These are phyloP conservation scores for Pharmacophagus antenor DNA, from an alignment of 2,888 invertebrate species.

Conservation along the genomic window DNA sequence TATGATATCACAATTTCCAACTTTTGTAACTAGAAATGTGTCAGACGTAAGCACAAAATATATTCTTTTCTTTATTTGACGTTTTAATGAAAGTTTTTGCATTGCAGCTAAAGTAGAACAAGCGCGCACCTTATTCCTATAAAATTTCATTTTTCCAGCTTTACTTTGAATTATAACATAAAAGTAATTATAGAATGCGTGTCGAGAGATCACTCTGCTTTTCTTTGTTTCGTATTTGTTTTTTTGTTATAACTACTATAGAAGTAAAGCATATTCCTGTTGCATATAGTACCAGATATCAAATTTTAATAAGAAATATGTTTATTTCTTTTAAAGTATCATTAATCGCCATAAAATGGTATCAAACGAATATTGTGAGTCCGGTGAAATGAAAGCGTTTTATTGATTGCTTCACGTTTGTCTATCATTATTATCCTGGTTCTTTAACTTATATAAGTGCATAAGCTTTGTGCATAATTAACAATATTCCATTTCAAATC, in stretches of 20 bases:
- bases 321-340: too few species aligned
- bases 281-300: too few species aligned
- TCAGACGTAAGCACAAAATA: constrained; percentile 8
- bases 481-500: background rate
- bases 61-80: constrained; percentile 16
- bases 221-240: background rate
- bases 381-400: too few species aligned
- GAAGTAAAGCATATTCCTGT: background rate
- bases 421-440: too few species aligned
- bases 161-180: constrained; percentile 2
- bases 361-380: too few species aligned
- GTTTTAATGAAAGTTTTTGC: constrained; percentile 22
- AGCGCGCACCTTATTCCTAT: constrained; percentile 4
- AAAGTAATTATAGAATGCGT: too few species aligned
- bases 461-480: background rate
- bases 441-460: too few species aligned
- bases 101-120: constrained; percentile 13
- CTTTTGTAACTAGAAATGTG: constrained; percentile 12
- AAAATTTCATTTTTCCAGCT: constrained; percentile 5
- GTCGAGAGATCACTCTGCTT: background rate
- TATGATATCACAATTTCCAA: background rate
- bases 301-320: too few species aligned
- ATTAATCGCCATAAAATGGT: too few species aligned
- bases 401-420: too few species aligned
- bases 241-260: background rate